These are phyloP conservation scores for Pseudomyrmex cubaensis DNA, from an alignment of 1,140 invertebrate species.

Conservation along the genomic window DNA sequence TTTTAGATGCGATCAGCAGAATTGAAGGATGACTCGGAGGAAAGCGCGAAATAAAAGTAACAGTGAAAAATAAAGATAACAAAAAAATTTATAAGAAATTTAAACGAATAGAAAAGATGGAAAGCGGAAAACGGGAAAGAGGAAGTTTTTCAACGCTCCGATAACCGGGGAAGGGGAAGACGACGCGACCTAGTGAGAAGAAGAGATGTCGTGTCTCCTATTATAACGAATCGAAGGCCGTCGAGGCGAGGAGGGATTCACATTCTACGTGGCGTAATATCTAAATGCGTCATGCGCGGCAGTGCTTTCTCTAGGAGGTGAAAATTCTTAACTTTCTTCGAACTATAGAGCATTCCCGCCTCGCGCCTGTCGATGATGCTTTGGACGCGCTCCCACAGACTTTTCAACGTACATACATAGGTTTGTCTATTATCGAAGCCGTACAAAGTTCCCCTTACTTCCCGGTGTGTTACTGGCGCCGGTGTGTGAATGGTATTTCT, in stretches of 20 bases:
- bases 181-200: background rate
- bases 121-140: background rate
- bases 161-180: background rate
- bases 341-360: constrained; percentile 75
- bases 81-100: too few relatives aligned
- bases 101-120: background rate
- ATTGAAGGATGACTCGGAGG: too few relatives aligned
- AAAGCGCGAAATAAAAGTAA: too few relatives aligned
- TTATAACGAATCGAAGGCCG: constrained; percentile 55
- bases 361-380: constrained; percentile 72
- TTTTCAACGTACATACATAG: constrained; percentile 15
- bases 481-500: constrained; percentile 6
- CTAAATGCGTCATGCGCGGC: constrained; percentile 77
- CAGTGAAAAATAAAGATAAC: too few relatives aligned
- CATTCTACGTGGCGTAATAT: constrained; percentile 75
- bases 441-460: constrained; percentile 4
- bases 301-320: constrained; percentile 83
- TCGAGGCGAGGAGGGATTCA: constrained; percentile 65
- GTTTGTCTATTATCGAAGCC: constrained; percentile 31
- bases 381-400: constrained; percentile 52
- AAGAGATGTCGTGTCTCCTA: constrained; percentile 15
- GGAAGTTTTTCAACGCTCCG: constrained; percentile 11
- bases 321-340: constrained; percentile 84
- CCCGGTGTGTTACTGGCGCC: constrained; percentile 15
- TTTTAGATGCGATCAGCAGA: background rate